Percentiles rank a stretch among this genome's conserved stretches.
These are phyloP conservation scores for Cottoperca gobio DNA, from an alignment of 2,797 vertebrate species.

Conservation along the genomic window DNA sequence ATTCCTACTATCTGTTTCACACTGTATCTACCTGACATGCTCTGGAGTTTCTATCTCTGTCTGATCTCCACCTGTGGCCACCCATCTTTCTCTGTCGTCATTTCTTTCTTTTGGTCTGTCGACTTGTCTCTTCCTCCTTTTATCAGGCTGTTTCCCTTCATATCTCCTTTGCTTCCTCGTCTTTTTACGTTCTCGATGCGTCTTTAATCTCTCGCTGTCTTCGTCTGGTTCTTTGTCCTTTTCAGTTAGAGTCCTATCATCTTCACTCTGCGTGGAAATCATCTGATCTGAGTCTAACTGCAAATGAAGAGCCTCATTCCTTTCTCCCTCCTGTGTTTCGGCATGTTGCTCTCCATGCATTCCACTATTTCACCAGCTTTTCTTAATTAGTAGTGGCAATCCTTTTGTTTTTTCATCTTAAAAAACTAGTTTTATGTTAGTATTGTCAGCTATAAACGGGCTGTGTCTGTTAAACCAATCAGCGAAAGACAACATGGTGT, in stretches of 20 bases:
- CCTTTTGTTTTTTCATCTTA: background rate
- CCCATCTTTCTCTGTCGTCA: background rate
- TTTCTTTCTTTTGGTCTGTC: background rate
- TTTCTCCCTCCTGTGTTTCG: background rate
- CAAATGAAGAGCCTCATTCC: background rate
- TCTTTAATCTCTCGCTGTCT: background rate
- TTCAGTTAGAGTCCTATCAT: background rate
- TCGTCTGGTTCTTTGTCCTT: background rate
- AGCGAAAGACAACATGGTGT: background rate
- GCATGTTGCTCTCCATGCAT: background rate
- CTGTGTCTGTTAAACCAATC: background rate
- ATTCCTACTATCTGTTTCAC: slow-evolving; percentile 15
- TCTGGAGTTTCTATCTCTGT: background rate
- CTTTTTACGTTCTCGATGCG: background rate
- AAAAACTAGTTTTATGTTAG: no score
- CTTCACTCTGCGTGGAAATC: background rate
- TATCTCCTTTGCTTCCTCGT: background rate
- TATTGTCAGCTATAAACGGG: no score
- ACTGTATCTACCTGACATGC: background rate
- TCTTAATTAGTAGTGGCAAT: background rate
- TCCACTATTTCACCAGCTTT: background rate
- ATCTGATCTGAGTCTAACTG: background rate
- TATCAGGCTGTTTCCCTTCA: background rate
- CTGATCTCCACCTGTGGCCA: slow-evolving; percentile 14
- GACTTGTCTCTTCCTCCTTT: background rate